Conservation (phyloP, 2,888 invertebrate genomes). For the Erynnis tages region DNA sequence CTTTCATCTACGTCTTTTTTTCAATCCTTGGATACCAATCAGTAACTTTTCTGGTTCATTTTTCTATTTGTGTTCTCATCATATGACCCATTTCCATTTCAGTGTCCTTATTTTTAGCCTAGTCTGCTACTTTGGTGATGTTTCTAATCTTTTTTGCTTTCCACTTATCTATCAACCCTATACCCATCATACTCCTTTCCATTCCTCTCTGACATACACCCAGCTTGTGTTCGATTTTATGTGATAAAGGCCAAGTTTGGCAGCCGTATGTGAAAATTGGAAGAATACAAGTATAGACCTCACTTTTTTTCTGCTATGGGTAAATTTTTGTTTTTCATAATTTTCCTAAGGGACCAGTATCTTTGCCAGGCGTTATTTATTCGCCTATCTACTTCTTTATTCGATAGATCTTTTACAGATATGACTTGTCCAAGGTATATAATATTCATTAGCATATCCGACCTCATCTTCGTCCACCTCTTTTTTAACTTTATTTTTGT, state of each 20-base stretch:
- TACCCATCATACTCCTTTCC: not conserved
- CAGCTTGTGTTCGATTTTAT: not conserved
- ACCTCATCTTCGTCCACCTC: not conserved
- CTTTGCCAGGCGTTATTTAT: not conserved
- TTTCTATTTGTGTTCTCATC: not conserved
- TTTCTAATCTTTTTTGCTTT: not conserved
- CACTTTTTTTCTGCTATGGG: not conserved
- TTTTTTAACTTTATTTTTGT: not conserved
- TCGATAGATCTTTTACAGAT: not conserved
- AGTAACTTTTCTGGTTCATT: not conserved
- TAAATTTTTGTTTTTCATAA: not conserved
- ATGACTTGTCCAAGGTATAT: not conserved
- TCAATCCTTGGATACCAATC: not conserved
- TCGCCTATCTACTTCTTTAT: not conserved
- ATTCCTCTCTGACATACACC: not conserved
- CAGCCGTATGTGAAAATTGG: not conserved
- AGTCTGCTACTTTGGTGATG: not conserved
- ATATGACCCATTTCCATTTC: not conserved
- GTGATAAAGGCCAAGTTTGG: not conserved
- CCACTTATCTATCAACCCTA: not conserved
- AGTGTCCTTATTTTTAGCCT: not conserved
- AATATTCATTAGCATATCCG: not conserved
- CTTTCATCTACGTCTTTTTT: not conserved
- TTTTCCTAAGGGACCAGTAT: slow-evolving; percentile 1
- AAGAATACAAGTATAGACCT: not conserved